Base-by-base conservation (phyloP, 2,888 invertebrate genomes). In the Sphaeridia pumilis region DNA sequence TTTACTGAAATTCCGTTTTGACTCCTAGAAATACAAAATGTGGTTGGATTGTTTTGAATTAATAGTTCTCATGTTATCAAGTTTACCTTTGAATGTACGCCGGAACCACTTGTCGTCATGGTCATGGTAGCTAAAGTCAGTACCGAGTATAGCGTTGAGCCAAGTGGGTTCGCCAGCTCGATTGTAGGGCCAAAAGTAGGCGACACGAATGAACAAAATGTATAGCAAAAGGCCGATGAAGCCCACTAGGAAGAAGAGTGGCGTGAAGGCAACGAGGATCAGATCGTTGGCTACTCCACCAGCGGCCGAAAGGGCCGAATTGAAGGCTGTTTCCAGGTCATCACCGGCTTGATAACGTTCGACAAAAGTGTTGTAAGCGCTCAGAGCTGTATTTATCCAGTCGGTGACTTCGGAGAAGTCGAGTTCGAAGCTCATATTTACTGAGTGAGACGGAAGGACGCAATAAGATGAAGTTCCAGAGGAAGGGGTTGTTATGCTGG, bases 161-260 rank as follows among this genome's bases (percentile, higher is more conserved):
- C 21, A 4, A 14, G 41, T 27, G 2, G 42, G 36, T 26, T 17
- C 22, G 12, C n/a, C 26, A 5, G 49, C 42, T 28, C 27, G 41
- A 2, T 49, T 43, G n/a, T 14, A 25, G 22, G 21, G 24, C 22
- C 43, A 49, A 43, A 42, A 42, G 27, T 49, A 49, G 3, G 43
- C 49, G 2, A 49, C 3, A 12, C 49, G 42, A 20, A 49, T 27
- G 24, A 42, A 49, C 5, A 49, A 10, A 2, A 43, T 12, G n/a
- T 43, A 31, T 4, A 41, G 12, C 2, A 49, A 14, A 3, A 42
- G 42, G 3, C 26, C 4, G 3, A 28, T 2, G 10, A 49, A 27
- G 2, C 43, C 49, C n/a, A 43, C n/a, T 4, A 49, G 3, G 28
- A 49, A 49, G 2, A 43, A 4, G 2, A 43, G 20, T 4, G 43